Base-by-base conservation (phyloP, 37 sponge, comb jelly and placozoan genomes). In the Theonella swinhoei region DNA sequence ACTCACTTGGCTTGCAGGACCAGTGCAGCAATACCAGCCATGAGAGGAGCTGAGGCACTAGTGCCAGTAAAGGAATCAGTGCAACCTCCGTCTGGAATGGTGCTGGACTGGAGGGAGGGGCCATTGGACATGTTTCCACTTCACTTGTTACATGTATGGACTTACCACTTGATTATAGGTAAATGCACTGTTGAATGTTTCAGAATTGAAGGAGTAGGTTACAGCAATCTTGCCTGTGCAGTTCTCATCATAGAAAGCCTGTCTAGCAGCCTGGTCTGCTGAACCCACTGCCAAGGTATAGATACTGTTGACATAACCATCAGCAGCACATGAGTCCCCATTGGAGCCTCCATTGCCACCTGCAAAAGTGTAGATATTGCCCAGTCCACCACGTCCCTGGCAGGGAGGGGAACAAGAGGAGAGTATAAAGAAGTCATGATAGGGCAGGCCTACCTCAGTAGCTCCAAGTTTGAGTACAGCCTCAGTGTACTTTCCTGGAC, bases 301-400 rank as follows among this genome's bases (percentile, higher is more conserved):
- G 29, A 96, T 92, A 66, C 88, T 82, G 62, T 85, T 83, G 19
- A 86, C 89, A 72, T 98, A 98, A 68, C 99, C 99, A 86, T 98
- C 99, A 40, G 94, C 93, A 40, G 90, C 94, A 79, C 99, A 98
- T 17, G 88, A 89, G 80, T 98, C 99, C 25, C 75, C 58, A 26
- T 85, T 75, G 23, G 47, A 26, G 4, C 99, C 99, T 0, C 99
- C 99, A 76, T 98, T 98, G 0, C 99, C 99, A 66, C 93, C 80
- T 0, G 99, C 99, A 94, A 94, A 98, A 60, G 95, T 89, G 39
- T 79, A 98, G 36, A 98, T 94, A 32, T 82, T 80, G 23, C 99
- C 99, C 1, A 83, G 82, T 0, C 96, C 96, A 79, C 71, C 47
- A 23, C 99, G 83, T 39, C 99, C 99, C 93, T 92, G 31, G 23